phyloP scores from a whole-genome alignment of 1,140 invertebrate species.

The Sogatella furcifera region DNA sequence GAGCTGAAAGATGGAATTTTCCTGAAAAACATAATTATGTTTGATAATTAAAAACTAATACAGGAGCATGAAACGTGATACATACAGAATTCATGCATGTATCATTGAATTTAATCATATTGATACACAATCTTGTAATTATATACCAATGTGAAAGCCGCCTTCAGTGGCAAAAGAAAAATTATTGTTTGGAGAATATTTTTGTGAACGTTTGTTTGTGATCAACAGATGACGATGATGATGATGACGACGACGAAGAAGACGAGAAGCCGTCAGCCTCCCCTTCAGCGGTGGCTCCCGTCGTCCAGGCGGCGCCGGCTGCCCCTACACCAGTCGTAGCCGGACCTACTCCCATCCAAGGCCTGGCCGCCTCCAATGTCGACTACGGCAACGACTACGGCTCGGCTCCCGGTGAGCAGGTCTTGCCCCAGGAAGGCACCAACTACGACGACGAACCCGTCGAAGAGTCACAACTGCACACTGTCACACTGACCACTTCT shows the following conservation, averaged over 20 bases:
- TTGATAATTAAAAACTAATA: too few species aligned
- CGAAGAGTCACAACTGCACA: slow-evolving; percentile 27
- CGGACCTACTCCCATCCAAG: slow-evolving; percentile 7
- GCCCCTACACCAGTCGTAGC: slow-evolving; percentile 19
- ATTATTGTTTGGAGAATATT: too few species aligned
- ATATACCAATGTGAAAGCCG: too few species aligned
- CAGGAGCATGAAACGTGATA: too few species aligned
- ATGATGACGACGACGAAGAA: slow-evolving; percentile 57
- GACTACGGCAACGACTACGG: slow-evolving; percentile 32
- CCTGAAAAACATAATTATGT: too few species aligned
- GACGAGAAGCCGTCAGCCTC: slow-evolving; percentile 10
- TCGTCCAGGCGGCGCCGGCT: neutral
- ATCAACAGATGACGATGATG: slow-evolving; percentile 43
- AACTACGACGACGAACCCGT: slow-evolving; percentile 28
- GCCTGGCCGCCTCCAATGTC: slow-evolving; percentile 20
- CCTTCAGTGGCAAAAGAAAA: too few species aligned
- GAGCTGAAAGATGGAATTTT: too few species aligned
- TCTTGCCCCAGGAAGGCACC: slow-evolving; percentile 28
- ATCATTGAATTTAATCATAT: too few species aligned
- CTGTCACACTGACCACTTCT: slow-evolving; percentile 31
- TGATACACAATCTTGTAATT: too few species aligned
- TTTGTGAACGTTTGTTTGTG: neutral
- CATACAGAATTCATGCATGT: too few species aligned
- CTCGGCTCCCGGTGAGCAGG: slow-evolving; percentile 35
- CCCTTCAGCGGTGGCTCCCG: slow-evolving; percentile 15